phyloP scores from a whole-genome alignment of 2,888 invertebrate species.

The Endotricha flammealis region DNA sequence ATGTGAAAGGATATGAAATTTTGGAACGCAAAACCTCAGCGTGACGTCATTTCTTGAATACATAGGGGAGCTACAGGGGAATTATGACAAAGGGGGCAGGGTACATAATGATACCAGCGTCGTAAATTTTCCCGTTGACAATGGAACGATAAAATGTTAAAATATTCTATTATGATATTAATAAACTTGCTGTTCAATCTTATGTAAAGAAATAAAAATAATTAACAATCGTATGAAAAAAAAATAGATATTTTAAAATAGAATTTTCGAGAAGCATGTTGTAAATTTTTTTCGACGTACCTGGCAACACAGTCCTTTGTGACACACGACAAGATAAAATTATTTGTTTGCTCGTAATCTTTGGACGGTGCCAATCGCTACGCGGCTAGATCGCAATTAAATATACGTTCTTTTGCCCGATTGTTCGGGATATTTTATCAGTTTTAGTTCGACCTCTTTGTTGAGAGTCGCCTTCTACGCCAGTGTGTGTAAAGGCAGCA shows the following conservation, averaged over 20 bases:
- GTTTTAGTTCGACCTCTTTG: constrained; percentile 28
- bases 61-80: constrained; percentile 20
- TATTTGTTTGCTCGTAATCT: constrained; percentile 25
- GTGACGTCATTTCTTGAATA: constrained; percentile 33
- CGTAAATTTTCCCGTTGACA: not conserved
- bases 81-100: not conserved
- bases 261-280: not conserved
- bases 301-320: not conserved
- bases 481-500: constrained; percentile 94
- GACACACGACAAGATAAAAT: not conserved
- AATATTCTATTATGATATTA: constrained; percentile 16
- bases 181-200: too few species aligned
- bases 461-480: constrained; percentile 86
- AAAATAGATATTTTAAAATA: too few species aligned
- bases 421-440: constrained; percentile 38
- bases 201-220: too few species aligned
- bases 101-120: not conserved
- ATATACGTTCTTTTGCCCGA: constrained; percentile 28
- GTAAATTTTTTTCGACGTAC: not conserved
- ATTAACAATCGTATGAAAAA: too few species aligned
- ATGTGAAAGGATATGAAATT: constrained; percentile 12
- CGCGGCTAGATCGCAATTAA: constrained; percentile 38
- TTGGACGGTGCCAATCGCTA: constrained; percentile 36
- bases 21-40: constrained; percentile 70
- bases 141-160: constrained; percentile 2